Evolutionary conservation across 2,113 vertebrate genomes (phyloP).

Genomic region (Gavia stellata): DNA sequence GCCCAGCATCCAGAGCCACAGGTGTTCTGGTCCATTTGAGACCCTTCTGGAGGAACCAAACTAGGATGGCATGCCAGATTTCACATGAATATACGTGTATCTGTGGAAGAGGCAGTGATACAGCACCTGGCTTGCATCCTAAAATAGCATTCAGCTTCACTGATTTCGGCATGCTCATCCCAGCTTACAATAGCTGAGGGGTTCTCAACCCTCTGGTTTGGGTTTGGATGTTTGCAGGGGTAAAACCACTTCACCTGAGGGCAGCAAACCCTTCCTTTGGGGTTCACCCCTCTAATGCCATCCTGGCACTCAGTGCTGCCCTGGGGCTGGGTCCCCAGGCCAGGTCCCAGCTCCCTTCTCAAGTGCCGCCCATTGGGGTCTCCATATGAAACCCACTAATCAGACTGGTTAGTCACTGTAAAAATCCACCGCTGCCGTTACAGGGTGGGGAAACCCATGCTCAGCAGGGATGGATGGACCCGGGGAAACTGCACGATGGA

Average conservation of each 20-base stretch:
- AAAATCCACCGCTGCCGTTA: background rate
- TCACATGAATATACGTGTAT: background rate
- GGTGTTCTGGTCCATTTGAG: background rate
- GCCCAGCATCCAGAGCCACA: fast-evolving
- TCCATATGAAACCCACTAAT: background rate
- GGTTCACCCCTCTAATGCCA: background rate
- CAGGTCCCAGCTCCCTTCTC: background rate
- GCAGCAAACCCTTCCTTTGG: background rate
- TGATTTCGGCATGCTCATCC: background rate
- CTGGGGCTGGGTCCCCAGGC: background rate
- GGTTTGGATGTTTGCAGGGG: background rate
- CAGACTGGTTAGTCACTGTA: background rate
- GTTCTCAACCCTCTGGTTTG: background rate
- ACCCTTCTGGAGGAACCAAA: background rate
- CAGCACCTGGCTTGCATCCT: background rate
- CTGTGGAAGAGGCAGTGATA: background rate
- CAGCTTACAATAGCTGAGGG: fast-evolving
- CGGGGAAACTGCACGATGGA: background rate
- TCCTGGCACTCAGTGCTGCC: background rate
- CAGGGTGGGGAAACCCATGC: fast-evolving
- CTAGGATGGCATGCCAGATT: background rate
- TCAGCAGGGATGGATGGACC: background rate
- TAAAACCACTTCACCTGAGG: background rate
- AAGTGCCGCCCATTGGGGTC: background rate
- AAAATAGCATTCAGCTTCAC: background rate